Evolutionary conservation across 2,888 invertebrate genomes (phyloP).

Genomic region (Euproctis similis): DNA sequence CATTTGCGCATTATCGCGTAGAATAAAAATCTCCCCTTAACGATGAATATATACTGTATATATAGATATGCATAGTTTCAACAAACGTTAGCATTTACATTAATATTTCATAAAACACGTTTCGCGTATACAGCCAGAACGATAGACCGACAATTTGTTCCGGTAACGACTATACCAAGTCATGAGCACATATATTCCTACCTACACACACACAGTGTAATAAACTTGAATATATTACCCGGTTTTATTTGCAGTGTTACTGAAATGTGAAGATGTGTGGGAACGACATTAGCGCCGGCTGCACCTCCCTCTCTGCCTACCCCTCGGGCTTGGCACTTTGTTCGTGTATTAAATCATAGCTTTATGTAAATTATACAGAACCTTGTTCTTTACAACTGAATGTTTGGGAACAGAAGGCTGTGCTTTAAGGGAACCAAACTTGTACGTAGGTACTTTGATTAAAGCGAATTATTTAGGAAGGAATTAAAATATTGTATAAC

Average conservation of each 20-base stretch:
- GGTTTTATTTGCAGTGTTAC: constrained; percentile 70
- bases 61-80: constrained; percentile 43
- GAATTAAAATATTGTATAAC: too few relatives aligned
- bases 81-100: constrained; percentile 47
- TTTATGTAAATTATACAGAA: constrained; percentile 31
- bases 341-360: constrained; percentile 28
- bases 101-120: constrained; percentile 58
- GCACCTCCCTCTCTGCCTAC: constrained; percentile 31
- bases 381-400: constrained; percentile 26
- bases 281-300: constrained; percentile 49
- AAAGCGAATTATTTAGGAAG: too few relatives aligned
- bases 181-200: constrained; percentile 31
- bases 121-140: constrained; percentile 46
- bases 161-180: constrained; percentile 55
- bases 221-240: constrained; percentile 71
- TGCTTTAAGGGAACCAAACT: constrained; percentile 15
- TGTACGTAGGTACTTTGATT: constrained; percentile 20
- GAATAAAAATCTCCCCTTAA: too few relatives aligned
- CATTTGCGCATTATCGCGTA: too few relatives aligned
- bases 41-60: constrained; percentile 21
- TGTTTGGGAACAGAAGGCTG: constrained; percentile 16
- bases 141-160: constrained; percentile 56
- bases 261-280: constrained; percentile 65
- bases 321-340: constrained; percentile 24
- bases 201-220: constrained; percentile 65